Conservation (phyloP, 1,140 invertebrate genomes). For the Calosoma granatense region DNA sequence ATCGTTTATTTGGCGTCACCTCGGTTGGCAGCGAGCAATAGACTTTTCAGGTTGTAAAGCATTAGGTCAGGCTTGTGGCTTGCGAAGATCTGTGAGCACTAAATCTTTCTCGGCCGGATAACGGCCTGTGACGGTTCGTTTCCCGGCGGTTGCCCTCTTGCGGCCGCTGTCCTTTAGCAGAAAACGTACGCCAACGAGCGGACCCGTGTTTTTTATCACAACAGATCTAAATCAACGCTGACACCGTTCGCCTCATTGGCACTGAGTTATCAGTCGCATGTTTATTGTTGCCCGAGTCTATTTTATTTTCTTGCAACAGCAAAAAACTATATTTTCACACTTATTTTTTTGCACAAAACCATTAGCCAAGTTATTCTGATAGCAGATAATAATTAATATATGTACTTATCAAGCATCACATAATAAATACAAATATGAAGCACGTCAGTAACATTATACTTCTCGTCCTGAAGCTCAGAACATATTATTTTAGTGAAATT, state of each 20-base stretch:
- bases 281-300: background rate
- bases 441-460: too few species aligned
- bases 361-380: too few species aligned
- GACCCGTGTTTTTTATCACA: slow-evolving; percentile 6
- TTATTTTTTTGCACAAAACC: too few species aligned
- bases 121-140: slow-evolving; percentile 3
- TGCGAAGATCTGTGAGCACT: slow-evolving; percentile 1
- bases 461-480: too few species aligned
- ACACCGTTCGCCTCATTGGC: slow-evolving; percentile 7
- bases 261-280: slow-evolving; percentile 4
- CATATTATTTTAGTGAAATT: too few species aligned
- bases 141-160: background rate
- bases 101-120: slow-evolving; percentile 3
- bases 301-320: background rate
- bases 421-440: too few species aligned
- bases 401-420: too few species aligned
- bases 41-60: slow-evolving; percentile 7
- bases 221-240: slow-evolving; percentile 8
- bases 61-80: background rate
- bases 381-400: too few species aligned
- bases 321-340: background rate
- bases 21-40: background rate
- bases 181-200: background rate
- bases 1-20: slow-evolving; percentile 7
- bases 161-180: slow-evolving; percentile 3